These are phyloP conservation scores for Neocrepidodera transversa DNA, from an alignment of 2,888 invertebrate species.

Conservation along the genomic window DNA sequence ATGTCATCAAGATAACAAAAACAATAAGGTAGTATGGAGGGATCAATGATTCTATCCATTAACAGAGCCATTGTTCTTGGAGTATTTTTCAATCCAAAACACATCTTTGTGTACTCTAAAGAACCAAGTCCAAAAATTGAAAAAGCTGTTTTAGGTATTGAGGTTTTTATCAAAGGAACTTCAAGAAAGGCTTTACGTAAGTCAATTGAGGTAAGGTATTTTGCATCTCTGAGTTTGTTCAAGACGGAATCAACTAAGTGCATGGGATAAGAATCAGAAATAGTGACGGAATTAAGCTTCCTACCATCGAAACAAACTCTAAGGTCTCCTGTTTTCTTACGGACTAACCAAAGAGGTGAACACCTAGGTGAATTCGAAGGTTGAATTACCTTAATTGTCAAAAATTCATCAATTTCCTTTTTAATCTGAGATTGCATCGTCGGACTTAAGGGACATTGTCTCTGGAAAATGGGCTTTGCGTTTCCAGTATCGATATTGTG, in stretches of 20 bases:
- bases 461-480: constrained; percentile 22
- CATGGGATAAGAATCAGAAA: constrained; percentile 46
- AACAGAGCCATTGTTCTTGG: constrained; percentile 37
- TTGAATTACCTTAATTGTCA: constrained; percentile 40
- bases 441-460: constrained; percentile 22
- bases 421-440: constrained; percentile 5
- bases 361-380: constrained; percentile 46
- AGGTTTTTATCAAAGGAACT: constrained; percentile 37
- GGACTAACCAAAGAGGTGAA: constrained; percentile 43
- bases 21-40: constrained; percentile 31
- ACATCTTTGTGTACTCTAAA: constrained; percentile 29
- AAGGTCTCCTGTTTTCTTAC: constrained; percentile 42
- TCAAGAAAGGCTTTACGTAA: constrained; percentile 46
- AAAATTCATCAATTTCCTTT: constrained; percentile 23
- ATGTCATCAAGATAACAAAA: constrained; percentile 36
- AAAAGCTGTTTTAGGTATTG: constrained; percentile 26
- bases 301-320: constrained; percentile 50
- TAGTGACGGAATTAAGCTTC: constrained; percentile 48
- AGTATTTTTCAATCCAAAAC: constrained; percentile 31
- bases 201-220: constrained; percentile 49
- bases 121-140: constrained; percentile 29
- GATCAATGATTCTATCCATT: constrained; percentile 39
- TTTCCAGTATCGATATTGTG: constrained; percentile 13
- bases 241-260: constrained; percentile 47
- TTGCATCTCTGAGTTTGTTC: constrained; percentile 45